phyloP scores from a whole-genome alignment of 2,888 invertebrate species.

The Ceraclea dissimilis region DNA sequence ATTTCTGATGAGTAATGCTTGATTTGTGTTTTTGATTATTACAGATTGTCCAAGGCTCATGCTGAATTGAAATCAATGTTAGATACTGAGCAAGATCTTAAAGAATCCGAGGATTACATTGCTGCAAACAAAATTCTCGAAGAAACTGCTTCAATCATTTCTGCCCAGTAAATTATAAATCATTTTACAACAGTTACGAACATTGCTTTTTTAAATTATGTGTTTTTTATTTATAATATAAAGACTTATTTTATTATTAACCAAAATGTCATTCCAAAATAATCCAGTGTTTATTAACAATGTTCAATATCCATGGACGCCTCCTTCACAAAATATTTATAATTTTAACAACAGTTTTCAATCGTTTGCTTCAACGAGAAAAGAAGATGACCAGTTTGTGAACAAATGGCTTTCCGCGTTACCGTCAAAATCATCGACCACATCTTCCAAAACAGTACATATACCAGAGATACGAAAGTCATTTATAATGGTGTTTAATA shows the following conservation, averaged over 20 bases:
- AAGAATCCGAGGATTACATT: conserved; percentile 61
- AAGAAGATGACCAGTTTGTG: conserved; percentile 10
- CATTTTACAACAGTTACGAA: conserved; percentile 4
- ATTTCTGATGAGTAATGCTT: too few species aligned
- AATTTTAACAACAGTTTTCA: background rate
- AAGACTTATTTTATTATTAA: background rate
- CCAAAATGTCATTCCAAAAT: conserved; percentile 13
- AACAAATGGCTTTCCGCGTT: conserved; percentile 11
- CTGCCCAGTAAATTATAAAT: conserved; percentile 28
- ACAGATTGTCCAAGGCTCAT: conserved; percentile 62
- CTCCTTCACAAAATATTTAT: background rate
- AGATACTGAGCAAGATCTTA: conserved; percentile 69
- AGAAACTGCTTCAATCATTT: conserved; percentile 56
- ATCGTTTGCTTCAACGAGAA: background rate
- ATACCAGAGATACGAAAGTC: background rate
- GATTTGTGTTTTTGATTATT: too few species aligned
- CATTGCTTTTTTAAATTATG: conserved; percentile 4
- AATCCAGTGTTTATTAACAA: conserved; percentile 1
- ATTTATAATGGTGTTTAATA: conserved; percentile 15
- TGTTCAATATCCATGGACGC: too few species aligned
- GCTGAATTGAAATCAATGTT: conserved; percentile 67
- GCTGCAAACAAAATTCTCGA: conserved; percentile 60
- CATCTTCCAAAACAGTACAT: background rate
- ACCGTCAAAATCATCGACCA: background rate
- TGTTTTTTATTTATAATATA: background rate